Conservation (phyloP, 1,140 invertebrate genomes). For the Leptinotarsa undecemlineata region DNA sequence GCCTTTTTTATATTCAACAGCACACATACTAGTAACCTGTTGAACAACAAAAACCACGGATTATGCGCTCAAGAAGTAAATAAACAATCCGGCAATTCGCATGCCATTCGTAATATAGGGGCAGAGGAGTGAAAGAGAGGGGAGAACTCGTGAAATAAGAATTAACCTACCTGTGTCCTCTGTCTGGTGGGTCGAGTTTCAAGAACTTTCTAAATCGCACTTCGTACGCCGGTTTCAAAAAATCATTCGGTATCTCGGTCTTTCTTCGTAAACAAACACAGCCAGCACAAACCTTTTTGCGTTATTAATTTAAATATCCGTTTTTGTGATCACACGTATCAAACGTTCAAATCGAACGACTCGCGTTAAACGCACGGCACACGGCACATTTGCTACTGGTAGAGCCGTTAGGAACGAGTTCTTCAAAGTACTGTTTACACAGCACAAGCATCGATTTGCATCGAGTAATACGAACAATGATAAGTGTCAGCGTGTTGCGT, state of each 20-base stretch:
- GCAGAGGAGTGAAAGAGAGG: not conserved
- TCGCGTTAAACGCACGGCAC: conserved; percentile 6
- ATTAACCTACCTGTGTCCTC: conserved; percentile 15
- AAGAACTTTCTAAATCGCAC: conserved; percentile 11
- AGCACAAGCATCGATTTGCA: conserved; percentile 15
- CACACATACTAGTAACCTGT: not conserved
- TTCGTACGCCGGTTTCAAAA: not conserved
- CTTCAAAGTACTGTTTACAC: conserved; percentile 27
- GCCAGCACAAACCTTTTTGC: conserved; percentile 1
- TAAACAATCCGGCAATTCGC: not conserved
- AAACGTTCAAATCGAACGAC: not conserved
- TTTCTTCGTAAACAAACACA: conserved; percentile 1
- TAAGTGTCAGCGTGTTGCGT: not conserved
- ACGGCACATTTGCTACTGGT: conserved; percentile 20
- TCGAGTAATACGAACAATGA: not conserved
- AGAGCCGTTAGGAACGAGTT: conserved; percentile 30
- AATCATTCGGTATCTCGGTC: conserved; percentile 6
- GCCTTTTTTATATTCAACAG: not conserved
- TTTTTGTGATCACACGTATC: not conserved
- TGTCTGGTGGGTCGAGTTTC: not conserved
- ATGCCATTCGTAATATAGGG: too few relatives aligned
- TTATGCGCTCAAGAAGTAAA: not conserved
- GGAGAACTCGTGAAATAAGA: conserved; percentile 11
- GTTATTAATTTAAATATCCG: too few relatives aligned
- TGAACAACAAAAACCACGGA: not conserved